These are phyloP conservation scores for Nannospalax galili DNA, from an alignment of 2,113 vertebrate species.

Conservation along the genomic window DNA sequence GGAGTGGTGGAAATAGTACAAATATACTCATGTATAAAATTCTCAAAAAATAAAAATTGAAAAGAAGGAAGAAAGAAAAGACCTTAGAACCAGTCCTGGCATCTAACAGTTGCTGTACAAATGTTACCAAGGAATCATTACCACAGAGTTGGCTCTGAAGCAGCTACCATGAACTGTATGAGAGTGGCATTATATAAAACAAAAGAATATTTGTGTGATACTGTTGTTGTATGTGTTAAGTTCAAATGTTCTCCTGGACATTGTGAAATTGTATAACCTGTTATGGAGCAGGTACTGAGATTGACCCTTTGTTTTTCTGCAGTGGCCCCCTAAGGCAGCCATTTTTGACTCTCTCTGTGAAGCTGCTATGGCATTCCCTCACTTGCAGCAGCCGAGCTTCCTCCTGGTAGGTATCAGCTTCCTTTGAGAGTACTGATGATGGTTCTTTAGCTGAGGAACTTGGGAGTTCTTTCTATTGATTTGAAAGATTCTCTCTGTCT, in stretches of 20 bases:
- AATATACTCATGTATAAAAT: too few relatives aligned
- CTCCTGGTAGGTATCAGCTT: constrained; percentile 87
- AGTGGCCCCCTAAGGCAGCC: constrained; percentile 49
- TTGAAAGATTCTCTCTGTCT: background rate
- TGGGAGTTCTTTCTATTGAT: background rate
- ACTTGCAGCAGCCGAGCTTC: constrained; percentile 91
- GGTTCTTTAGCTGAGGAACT: background rate
- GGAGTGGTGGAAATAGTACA: too few relatives aligned
- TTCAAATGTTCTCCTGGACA: background rate
- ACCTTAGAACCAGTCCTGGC: background rate
- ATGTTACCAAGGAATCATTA: background rate
- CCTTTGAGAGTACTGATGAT: rapidly evolving
- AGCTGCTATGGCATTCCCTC: constrained; percentile 84
- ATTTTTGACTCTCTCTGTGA: background rate
- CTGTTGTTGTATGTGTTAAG: background rate
- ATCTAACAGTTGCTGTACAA: background rate
- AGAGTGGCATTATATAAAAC: background rate
- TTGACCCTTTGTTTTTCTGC: background rate
- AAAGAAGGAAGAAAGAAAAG: too few relatives aligned
- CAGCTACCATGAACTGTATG: background rate
- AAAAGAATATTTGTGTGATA: background rate
- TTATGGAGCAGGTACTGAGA: background rate
- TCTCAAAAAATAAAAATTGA: too few relatives aligned
- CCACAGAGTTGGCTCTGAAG: background rate
- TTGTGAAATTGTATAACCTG: background rate